Percentiles rank a stretch among this genome's conserved stretches.
Evolutionary conservation across 1,140 invertebrate species (phyloP).

Genomic region (Scaptomyza pallida): DNA sequence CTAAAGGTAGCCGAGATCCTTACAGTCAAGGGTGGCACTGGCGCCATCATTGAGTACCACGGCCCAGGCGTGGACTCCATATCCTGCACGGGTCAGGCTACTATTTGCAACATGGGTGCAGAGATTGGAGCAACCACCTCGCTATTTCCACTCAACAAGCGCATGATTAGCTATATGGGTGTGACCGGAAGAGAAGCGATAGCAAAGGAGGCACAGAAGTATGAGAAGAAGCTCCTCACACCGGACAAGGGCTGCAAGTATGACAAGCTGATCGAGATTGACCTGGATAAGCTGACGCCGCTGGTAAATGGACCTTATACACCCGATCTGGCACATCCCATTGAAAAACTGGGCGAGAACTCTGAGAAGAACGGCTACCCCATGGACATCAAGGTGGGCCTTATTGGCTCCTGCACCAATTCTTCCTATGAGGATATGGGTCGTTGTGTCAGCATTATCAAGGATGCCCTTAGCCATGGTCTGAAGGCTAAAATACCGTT

Average conservation of each 20-base stretch:
- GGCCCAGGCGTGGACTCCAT: constrained; percentile 96
- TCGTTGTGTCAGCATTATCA: constrained; percentile 97
- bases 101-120: constrained; percentile 99
- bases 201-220: constrained; percentile 92
- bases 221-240: constrained; percentile 89
- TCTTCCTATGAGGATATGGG: constrained; percentile 99
- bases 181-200: constrained; percentile 92
- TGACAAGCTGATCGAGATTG: constrained; percentile 91
- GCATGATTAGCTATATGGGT: constrained; percentile 96
- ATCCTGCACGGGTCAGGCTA: constrained; percentile 99
- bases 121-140: constrained; percentile 99
- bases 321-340: constrained; percentile 98
- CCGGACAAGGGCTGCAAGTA: constrained; percentile 94
- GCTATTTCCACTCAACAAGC: constrained; percentile 97
- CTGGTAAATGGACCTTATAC: constrained; percentile 99
- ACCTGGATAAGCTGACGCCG: constrained; percentile 93
- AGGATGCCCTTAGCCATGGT: constrained; percentile 94
- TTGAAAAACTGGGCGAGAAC: constrained; percentile 92
- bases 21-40: constrained; percentile 98
- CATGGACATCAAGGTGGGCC: constrained; percentile 96
- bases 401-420: constrained; percentile 99
- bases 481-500: constrained; percentile 97
- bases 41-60: constrained; percentile 99
- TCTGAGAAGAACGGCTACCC: constrained; percentile 98
- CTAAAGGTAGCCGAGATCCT: constrained; percentile 94